Evolutionary conservation across 2,113 vertebrate genomes (phyloP).

Genomic region (Sylvicapra grimmia): DNA sequence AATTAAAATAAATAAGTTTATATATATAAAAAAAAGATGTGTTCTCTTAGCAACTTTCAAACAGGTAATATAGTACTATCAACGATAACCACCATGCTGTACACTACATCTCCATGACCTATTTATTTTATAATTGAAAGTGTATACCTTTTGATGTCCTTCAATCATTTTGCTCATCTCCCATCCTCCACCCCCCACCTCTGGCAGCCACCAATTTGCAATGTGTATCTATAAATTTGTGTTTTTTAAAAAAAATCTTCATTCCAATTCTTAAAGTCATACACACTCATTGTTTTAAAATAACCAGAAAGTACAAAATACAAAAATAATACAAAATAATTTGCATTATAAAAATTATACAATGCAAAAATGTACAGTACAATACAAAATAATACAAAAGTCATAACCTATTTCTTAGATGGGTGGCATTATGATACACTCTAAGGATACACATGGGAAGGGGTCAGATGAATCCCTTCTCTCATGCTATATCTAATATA

Average conservation of each 20-base stretch:
- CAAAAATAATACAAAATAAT: not conserved
- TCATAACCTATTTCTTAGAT: not conserved
- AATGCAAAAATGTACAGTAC: not conserved
- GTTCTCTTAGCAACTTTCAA: not conserved
- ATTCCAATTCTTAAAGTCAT: not conserved
- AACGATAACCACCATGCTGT: not conserved
- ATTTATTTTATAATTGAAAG: not conserved
- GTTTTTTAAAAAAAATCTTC: not conserved
- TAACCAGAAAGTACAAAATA: not conserved
- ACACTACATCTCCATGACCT: not conserved
- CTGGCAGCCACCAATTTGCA: not conserved
- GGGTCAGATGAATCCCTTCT: not conserved
- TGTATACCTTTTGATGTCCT: not conserved
- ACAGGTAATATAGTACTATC: not conserved
- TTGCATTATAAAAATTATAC: not conserved
- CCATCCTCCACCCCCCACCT: not conserved
- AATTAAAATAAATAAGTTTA: too few relatives aligned
- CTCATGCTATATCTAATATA: not conserved
- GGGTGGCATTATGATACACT: not conserved
- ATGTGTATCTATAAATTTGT: not conserved
- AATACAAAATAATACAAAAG: not conserved
- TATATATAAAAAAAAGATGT: too few relatives aligned
- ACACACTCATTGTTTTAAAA: not conserved
- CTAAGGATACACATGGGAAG: not conserved
- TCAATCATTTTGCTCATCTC: not conserved